Percentiles rank a stretch among this genome's conserved stretches.
phyloP scores from a whole-genome alignment of 2,113 vertebrate species.

The Urocolius indicus region DNA sequence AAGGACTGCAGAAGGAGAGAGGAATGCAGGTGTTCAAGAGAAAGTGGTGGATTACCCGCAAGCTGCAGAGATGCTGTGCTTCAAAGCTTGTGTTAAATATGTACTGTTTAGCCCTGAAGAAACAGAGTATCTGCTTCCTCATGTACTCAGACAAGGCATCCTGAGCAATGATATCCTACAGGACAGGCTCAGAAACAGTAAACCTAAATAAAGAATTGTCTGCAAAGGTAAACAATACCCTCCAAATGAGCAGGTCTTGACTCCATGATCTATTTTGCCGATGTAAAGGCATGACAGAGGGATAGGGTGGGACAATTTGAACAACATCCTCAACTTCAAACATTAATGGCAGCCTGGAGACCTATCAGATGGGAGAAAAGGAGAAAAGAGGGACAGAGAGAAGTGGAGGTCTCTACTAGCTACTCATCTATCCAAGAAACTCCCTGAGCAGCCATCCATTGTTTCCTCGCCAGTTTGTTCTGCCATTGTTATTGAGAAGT shows the following conservation, averaged over 20 bases:
- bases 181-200: too few species aligned
- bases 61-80: not conserved
- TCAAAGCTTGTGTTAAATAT: not conserved
- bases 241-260: not conserved
- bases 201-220: not conserved
- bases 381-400: not conserved
- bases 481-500: not conserved
- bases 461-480: not conserved
- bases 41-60: not conserved
- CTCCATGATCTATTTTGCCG: not conserved
- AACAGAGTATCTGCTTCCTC: not conserved
- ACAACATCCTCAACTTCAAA: not conserved
- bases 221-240: not conserved
- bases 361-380: not conserved
- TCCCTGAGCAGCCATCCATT: not conserved
- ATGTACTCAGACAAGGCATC: rapidly evolving
- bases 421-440: not conserved
- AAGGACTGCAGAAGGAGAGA: not conserved
- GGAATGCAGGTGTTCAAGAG: not conserved
- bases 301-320: not conserved
- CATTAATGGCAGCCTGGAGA: not conserved
- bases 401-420: not conserved
- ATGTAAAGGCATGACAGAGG: not conserved
- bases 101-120: not conserved
- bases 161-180: not conserved